A percentile compares a stretch with the other conserved stretches of the same genome.
Evolutionary conservation across 2,888 invertebrate species (phyloP).

Genomic region (Meandrusa payeni): DNA sequence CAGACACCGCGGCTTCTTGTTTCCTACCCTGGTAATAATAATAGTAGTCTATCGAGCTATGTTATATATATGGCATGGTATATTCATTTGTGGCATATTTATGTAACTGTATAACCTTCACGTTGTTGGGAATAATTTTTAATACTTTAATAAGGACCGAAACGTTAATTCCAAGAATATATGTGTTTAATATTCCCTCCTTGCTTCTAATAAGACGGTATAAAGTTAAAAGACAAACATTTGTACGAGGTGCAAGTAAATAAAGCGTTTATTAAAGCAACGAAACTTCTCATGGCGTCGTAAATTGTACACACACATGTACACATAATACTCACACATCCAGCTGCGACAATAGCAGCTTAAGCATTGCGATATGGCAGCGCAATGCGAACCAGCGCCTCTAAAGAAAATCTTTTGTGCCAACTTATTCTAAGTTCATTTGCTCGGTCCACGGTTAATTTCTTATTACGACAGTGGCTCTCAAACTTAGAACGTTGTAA

Average conservation of each 20-base stretch:
- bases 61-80: too few relatives aligned
- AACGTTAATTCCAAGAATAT: too few relatives aligned
- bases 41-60: too few relatives aligned
- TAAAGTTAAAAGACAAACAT: constrained; percentile 5
- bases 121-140: too few relatives aligned
- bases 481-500: not conserved
- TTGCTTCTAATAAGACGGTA: not conserved
- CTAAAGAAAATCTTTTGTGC: constrained; percentile 14
- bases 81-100: too few relatives aligned
- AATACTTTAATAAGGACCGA: too few relatives aligned
- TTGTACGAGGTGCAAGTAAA: constrained; percentile 4
- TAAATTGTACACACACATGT: constrained; percentile 13
- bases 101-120: too few relatives aligned
- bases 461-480: not conserved
- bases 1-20: too few relatives aligned
- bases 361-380: constrained; percentile 7
- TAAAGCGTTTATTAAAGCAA: constrained; percentile 10
- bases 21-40: too few relatives aligned
- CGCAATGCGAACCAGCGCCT: not conserved
- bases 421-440: constrained; percentile 15
- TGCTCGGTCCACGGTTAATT: constrained; percentile 10
- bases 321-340: too few relatives aligned
- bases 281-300: constrained; percentile 8
- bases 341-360: constrained; percentile 11
- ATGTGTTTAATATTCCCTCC: too few relatives aligned